These are phyloP conservation scores for Drosophila kikkawai DNA, from an alignment of 1,140 invertebrate genomes.

Conservation along the genomic window DNA sequence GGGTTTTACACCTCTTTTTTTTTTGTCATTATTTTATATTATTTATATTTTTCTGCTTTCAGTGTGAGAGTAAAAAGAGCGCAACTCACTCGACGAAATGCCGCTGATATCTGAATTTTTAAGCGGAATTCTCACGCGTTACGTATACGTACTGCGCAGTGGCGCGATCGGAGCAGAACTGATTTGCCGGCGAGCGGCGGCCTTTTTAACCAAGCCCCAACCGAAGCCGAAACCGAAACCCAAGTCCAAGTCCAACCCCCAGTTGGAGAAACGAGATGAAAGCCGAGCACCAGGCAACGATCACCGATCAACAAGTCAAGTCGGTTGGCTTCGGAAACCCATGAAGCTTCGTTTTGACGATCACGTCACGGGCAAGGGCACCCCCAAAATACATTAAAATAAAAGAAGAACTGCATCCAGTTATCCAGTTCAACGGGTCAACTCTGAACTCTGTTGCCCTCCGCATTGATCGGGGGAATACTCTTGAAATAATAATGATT, in stretches of 20 bases:
- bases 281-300: slow-evolving; percentile 1
- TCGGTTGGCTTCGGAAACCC: neutral
- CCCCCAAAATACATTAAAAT: slow-evolving; percentile 8
- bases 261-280: slow-evolving; percentile 9
- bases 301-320: neutral
- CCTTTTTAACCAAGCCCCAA: slow-evolving; percentile 30
- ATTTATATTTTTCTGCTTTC: neutral
- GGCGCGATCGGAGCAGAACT: slow-evolving; percentile 79
- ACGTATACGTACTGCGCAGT: slow-evolving; percentile 56
- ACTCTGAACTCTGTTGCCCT: neutral
- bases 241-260: slow-evolving; percentile 47
- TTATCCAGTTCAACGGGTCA: slow-evolving; percentile 16
- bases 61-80: slow-evolving; percentile 6
- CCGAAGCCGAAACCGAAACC: slow-evolving; percentile 12
- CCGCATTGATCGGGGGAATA: neutral
- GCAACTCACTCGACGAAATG: slow-evolving; percentile 44
- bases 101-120: slow-evolving; percentile 19
- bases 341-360: neutral
- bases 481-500: neutral
- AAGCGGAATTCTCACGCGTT: slow-evolving; percentile 19
- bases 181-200: slow-evolving; percentile 63
- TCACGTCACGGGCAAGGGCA: slow-evolving; percentile 28
- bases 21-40: no score
- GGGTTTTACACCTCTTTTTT: no score
- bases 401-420: slow-evolving; percentile 13